These are phyloP conservation scores for Yponomeuta sedellus DNA, from an alignment of 2,888 invertebrate genomes.

Conservation along the genomic window DNA sequence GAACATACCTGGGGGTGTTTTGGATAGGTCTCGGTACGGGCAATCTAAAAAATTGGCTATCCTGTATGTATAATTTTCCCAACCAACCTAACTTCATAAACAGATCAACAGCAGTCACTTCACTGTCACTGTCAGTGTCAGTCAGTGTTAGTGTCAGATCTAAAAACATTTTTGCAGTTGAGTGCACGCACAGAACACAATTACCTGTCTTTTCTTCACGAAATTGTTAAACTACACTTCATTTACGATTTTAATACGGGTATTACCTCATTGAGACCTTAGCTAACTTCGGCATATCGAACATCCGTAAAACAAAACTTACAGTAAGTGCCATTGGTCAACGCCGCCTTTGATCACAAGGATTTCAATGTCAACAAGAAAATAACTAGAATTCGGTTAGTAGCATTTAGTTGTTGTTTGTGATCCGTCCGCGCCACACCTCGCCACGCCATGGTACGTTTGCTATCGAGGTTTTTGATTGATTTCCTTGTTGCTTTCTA, in stretches of 20 bases:
- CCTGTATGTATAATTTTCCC: no score
- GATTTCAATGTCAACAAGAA: constrained; percentile 13
- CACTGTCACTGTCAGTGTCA: no score
- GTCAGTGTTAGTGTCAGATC: no score
- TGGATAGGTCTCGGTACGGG: no score
- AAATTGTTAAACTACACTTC: neutral
- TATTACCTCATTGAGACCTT: neutral
- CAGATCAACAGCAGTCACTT: no score
- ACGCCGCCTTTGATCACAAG: constrained; percentile 1
- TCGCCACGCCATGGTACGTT: constrained; percentile 48
- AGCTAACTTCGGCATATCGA: neutral
- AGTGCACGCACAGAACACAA: no score
- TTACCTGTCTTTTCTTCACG: no score
- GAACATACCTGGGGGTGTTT: no score
- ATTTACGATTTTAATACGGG: neutral
- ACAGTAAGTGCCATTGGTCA: neutral
- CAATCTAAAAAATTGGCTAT: no score
- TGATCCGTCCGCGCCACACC: constrained; percentile 30
- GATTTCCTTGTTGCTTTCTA: neutral
- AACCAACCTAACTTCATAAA: no score
- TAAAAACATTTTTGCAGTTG: no score
- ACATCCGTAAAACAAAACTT: neutral
- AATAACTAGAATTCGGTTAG: constrained; percentile 27
- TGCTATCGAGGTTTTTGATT: constrained; percentile 12
- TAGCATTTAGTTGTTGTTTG: constrained; percentile 41